Conservation (phyloP, 2,113 vertebrate genomes). For the Salvelinus namaycush region DNA sequence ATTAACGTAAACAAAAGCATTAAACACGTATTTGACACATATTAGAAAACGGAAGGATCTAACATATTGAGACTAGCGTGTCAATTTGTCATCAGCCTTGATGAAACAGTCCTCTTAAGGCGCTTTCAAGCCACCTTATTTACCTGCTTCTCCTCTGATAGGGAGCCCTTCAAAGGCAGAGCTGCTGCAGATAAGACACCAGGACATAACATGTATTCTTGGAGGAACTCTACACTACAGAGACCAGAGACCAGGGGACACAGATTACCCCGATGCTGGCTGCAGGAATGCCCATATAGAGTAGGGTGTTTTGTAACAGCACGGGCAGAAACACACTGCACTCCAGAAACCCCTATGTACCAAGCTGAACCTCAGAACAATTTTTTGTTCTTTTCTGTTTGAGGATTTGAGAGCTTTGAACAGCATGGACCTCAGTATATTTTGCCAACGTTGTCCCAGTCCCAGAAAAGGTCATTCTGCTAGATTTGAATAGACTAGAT, state of each 20-base stretch:
- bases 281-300: background rate
- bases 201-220: background rate
- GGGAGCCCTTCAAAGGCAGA: slow-evolving; percentile 11
- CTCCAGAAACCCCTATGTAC: too few species aligned
- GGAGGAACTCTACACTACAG: background rate
- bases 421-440: background rate
- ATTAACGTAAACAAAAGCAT: background rate
- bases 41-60: background rate
- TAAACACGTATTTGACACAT: too few species aligned
- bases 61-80: background rate
- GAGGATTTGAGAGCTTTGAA: background rate
- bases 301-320: too few species aligned
- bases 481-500: too few species aligned
- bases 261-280: slow-evolving; percentile 22
- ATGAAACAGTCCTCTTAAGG: background rate
- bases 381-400: background rate
- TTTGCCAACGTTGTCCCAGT: too few species aligned
- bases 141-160: background rate
- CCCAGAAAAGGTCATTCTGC: too few species aligned
- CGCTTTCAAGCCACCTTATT: background rate
- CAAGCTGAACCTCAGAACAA: background rate
- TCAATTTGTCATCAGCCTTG: background rate
- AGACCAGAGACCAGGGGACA: slow-evolving; percentile 1
- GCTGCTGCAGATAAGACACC: slow-evolving; percentile 7
- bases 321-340: too few species aligned